Evolutionary conservation across 2,797 vertebrate species (phyloP).

Genomic region (Rhinichthys osculus): DNA sequence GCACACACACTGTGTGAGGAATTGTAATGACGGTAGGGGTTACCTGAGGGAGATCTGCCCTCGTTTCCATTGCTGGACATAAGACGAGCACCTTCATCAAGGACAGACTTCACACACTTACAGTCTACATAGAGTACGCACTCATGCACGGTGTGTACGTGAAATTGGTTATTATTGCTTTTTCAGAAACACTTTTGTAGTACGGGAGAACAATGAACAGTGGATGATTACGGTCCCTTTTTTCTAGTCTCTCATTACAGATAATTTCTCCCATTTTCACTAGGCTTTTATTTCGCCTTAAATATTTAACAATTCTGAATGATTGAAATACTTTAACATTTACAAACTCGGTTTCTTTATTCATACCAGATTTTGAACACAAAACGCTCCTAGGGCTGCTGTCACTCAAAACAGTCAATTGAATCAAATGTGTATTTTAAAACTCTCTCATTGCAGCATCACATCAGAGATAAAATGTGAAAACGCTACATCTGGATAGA

Average conservation of each 20-base stretch:
- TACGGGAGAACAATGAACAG: background rate
- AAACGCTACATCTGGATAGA: background rate
- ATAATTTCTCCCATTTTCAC: background rate
- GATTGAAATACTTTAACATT: background rate
- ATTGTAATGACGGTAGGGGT: slow-evolving; percentile 18
- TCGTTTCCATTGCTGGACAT: slow-evolving; percentile 40
- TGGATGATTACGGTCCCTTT: background rate
- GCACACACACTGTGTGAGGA: slow-evolving; percentile 24
- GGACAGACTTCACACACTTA: slow-evolving; percentile 17
- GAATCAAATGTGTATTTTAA: background rate
- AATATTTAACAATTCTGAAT: background rate
- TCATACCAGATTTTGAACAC: background rate
- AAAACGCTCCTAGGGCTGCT: background rate
- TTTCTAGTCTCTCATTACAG: background rate
- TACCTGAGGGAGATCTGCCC: slow-evolving; percentile 51
- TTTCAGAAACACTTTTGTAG: slow-evolving; percentile 6
- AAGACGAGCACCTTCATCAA: slow-evolving; percentile 5
- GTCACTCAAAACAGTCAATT: background rate
- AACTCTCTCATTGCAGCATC: background rate
- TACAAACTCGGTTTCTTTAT: background rate
- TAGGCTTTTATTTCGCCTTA: background rate
- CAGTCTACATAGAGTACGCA: background rate
- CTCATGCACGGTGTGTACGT: background rate
- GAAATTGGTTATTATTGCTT: background rate
- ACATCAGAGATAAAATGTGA: background rate